Base-by-base conservation (phyloP, 2,888 invertebrate species). In the Tenthredo distinguenda region DNA sequence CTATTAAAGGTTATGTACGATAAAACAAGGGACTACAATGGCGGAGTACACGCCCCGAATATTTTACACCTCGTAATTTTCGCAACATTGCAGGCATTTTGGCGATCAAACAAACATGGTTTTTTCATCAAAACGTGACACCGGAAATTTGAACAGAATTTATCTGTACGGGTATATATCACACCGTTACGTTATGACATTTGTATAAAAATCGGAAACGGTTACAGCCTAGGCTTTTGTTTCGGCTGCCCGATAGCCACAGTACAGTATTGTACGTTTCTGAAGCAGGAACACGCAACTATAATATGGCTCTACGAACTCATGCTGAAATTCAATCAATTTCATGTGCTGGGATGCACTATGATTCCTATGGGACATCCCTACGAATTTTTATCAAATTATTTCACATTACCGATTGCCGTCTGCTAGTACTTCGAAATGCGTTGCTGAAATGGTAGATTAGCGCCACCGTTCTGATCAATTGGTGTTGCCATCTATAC, bases 1-100 rank as follows among this genome's bases (percentile, higher is more conserved):
- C 10, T 47, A 2, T 21, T 34, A 15, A 68, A 12, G 77, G 77
- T 77, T 77, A 77, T 50, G 77, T 77, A 31, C 18, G 77, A 77
- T 77, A 31, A 77, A 77, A 34, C 34, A 55, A 77, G 55, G 77
- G 34, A 77, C 50, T 55, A 55, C 18, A 50, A 77, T 31, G 50
- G 26, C 50, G 50, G 18, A 40, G 21, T 34, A 55, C 50, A 31
- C 31, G 47, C 18, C 71, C 71, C 6, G 1, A n/a, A 37, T 72
- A 72, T 72, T 21, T 72, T n/a, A 40, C 40, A 40, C 40, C 37
- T n/a, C 10, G 15, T 0, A 40, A 72, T 72, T 72, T 72, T 72
- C n/a, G 74, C 43, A 26, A 43, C 74, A 40, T 74, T 74, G 10
- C 47, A n/a, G 43, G 9, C 21, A 74, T 74, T 15, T 74, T 43